Percentiles rank a stretch among this genome's conserved stretches.
phyloP scores from a whole-genome alignment of 2,113 vertebrate species.

The Phodopus roborovskii region DNA sequence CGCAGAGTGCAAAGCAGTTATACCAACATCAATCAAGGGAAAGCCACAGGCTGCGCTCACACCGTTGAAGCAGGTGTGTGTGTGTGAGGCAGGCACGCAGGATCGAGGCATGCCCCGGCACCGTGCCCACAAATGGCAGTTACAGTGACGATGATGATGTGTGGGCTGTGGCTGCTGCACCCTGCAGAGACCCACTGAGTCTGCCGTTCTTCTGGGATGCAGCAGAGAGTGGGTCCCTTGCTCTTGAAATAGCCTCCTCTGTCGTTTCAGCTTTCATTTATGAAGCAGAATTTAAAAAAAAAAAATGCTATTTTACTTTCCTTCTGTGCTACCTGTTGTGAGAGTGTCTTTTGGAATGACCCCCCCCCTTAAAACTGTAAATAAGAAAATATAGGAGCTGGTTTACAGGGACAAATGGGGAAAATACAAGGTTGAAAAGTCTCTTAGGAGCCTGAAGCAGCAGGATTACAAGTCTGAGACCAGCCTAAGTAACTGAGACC shows the following conservation, averaged over 20 bases:
- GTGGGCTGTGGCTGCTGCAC: neutral
- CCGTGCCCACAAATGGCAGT: neutral
- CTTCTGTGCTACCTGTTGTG: neutral
- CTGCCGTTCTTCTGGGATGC: neutral
- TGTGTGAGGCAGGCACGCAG: slow-evolving; percentile 45
- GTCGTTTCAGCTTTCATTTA: neutral
- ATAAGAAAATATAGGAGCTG: neutral
- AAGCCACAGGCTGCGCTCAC: slow-evolving; percentile 76
- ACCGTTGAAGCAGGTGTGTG: slow-evolving; percentile 85
- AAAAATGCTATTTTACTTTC: neutral
- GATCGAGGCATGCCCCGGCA: neutral
- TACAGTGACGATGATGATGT: rapidly evolving
- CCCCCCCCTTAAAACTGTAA: neutral
- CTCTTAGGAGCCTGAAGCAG: neutral
- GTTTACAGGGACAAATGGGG: neutral
- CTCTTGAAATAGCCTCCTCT: neutral
- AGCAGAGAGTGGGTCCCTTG: rapidly evolving
- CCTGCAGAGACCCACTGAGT: neutral
- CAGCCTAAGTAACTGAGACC: neutral
- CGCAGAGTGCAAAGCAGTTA: slow-evolving; percentile 73
- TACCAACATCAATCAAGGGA: slow-evolving; percentile 85
- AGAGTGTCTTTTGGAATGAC: neutral
- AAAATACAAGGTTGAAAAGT: neutral
- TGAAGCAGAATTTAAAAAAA: neutral
- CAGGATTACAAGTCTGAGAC: neutral